Percentiles rank a stretch among this genome's conserved stretches.
Conservation (phyloP, 2,113 vertebrate species). For the Paracanthobrama guichenoti region DNA sequence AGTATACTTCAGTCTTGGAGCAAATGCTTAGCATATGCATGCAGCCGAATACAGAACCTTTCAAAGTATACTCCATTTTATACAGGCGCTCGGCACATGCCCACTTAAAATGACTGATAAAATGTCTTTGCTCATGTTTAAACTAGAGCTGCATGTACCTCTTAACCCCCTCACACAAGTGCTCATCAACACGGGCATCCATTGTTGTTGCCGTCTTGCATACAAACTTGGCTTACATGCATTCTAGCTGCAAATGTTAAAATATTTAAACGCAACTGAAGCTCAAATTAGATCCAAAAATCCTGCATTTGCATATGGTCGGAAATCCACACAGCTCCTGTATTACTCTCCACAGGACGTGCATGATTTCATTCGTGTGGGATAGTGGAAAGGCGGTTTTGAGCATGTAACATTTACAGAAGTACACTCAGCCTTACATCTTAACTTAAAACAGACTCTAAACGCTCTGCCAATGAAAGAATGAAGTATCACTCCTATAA, state of each 20-base stretch:
- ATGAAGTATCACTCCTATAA: background rate
- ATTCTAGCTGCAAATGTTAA: background rate
- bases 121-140: background rate
- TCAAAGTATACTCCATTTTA: too few relatives aligned
- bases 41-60: too few relatives aligned
- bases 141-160: background rate
- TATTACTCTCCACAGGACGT: background rate
- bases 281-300: background rate
- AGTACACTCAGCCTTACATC: background rate
- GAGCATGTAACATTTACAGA: background rate
- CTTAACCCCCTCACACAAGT: background rate
- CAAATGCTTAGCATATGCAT: too few relatives aligned
- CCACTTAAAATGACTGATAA: background rate
- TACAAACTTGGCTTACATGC: too few relatives aligned
- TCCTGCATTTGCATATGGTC: background rate
- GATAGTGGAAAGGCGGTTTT: background rate
- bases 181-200: background rate
- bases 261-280: background rate
- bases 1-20: too few relatives aligned
- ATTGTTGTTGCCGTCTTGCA: background rate
- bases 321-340: background rate
- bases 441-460: background rate
- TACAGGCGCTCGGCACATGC: too few relatives aligned
- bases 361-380: background rate
- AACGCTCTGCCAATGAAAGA: constrained; percentile 5